Evolutionary conservation across 2,797 vertebrate species (phyloP), one percentile per base, ranked within the genome.

Genomic region (Lepus oiostolus): DNA sequence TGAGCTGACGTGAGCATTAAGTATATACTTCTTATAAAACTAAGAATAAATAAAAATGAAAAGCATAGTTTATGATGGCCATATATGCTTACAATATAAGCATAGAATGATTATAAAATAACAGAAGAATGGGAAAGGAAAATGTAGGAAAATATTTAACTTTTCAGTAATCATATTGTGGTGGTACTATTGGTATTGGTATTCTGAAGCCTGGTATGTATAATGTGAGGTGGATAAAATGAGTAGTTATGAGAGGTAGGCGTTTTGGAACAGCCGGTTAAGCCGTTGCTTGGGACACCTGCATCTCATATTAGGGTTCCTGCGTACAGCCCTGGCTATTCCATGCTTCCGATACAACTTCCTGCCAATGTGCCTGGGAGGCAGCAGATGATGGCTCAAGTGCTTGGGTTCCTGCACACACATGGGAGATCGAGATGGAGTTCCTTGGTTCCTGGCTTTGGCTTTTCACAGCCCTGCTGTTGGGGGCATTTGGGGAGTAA

Each of bases 1-100:
- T 62, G 42, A 91, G 11, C 42, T 63, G 19, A 75, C 35, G 28
- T 80, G 7, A 84, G 19, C 42, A 50, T 38, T 90, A 86, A 84
- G 74, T 87, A 72, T 67, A 0, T 77, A 83, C 30, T 72, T 83
- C 10, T 81, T 75, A 52, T n/a, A 84, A 14, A 90, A 54, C 30
- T 77, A 93, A 93, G 60, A 87, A 38, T 72, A 86, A 42, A 70
- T 81, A 58, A 70, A 21, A 26, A 60, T 50, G 85, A 60, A 65
- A 80, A 72, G 65, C 21, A 86, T 94, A 60, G 32, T 42, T 94
- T 50, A 6, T 67, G 65, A 71, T 52, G 65, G 47, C 5, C 75
- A 21, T 16, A 76, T 58, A 42, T 75, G n/a, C 42, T 88, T 24
- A 81, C 10, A 71, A 76, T 88, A 35, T 22, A 74, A 52, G 28